Evolutionary conservation across 1,140 invertebrate species (phyloP).

Genomic region (Danaus melanippus): DNA sequence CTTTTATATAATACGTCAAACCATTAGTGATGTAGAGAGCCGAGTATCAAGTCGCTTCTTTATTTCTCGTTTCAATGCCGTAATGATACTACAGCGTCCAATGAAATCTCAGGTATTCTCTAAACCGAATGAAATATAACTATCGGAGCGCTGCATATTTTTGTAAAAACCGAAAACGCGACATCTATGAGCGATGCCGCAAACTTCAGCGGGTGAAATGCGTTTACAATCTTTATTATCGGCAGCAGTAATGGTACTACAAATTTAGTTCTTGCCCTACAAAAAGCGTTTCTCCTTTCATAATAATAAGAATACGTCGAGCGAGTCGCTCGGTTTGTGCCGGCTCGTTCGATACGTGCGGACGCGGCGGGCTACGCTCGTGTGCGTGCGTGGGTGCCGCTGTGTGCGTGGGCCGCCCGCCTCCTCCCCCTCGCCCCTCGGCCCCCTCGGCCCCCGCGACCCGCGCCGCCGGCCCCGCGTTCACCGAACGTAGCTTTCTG

Average conservation of each 20-base stretch:
- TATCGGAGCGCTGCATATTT: constrained; percentile 27
- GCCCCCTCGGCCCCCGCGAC: constrained; percentile 4
- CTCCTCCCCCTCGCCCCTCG: constrained; percentile 14
- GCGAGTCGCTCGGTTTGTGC: constrained; percentile 60
- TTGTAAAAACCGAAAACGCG: constrained; percentile 42
- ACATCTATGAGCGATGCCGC: constrained; percentile 62
- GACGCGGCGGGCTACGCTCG: constrained; percentile 34
- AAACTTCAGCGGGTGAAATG: constrained; percentile 67
- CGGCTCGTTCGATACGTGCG: constrained; percentile 49
- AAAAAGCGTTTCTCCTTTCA: constrained; percentile 72
- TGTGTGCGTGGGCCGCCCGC: constrained; percentile 35
- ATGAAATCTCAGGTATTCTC: constrained; percentile 12
- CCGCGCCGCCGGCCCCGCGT: constrained; percentile 26
- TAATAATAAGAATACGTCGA: constrained; percentile 71
- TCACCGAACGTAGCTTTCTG: constrained; percentile 67
- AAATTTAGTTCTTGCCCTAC: constrained; percentile 72
- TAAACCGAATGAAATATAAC: constrained; percentile 14
- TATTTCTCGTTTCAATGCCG: constrained; percentile 14
- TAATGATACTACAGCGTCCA: constrained; percentile 10
- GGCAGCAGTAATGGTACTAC: constrained; percentile 61
- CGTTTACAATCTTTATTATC: constrained; percentile 70
- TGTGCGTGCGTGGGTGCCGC: constrained; percentile 38
- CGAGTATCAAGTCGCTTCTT: constrained; percentile 3
- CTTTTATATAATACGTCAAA: constrained; percentile 11
- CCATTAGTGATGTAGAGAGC: constrained; percentile 13